Evolutionary conservation across 2,113 vertebrate species (phyloP).

Genomic region (Ameiurus melas): DNA sequence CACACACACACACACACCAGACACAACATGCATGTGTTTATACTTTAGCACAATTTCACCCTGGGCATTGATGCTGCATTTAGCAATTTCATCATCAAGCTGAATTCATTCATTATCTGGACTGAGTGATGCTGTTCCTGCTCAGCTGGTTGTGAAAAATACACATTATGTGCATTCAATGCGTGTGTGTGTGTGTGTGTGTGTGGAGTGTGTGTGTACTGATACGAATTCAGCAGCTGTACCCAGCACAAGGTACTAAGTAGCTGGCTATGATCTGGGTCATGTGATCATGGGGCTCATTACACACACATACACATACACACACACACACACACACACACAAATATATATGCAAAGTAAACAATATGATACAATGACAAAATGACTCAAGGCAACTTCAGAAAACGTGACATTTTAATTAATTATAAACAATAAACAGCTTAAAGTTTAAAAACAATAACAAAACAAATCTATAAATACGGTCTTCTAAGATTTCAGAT

Average conservation of each 20-base stretch:
- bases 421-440: constrained; percentile 12
- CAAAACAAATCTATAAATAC: neutral
- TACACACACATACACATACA: neutral
- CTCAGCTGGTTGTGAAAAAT: constrained; percentile 46
- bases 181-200: constrained; percentile 13
- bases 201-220: neutral
- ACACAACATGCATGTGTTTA: constrained; percentile 22
- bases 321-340: constrained; percentile 32
- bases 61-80: constrained; percentile 52
- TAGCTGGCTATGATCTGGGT: constrained; percentile 38
- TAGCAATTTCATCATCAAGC: constrained; percentile 51
- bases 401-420: neutral
- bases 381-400: constrained; percentile 33
- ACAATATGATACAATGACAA: constrained; percentile 35
- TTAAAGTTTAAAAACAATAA: constrained; percentile 2
- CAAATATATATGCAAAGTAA: neutral
- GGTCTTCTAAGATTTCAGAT: neutral
- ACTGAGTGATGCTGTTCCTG: constrained; percentile 34
- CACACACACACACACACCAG: constrained; percentile 23
- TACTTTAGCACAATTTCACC: constrained; percentile 43
- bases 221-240: constrained; percentile 37
- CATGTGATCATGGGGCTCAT: constrained; percentile 28
- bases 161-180: constrained; percentile 39
- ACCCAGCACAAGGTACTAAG: constrained; percentile 43
- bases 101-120: constrained; percentile 41